Evolutionary conservation across 2,888 invertebrate species (phyloP).

Genomic region (Steinernema scapterisci): DNA sequence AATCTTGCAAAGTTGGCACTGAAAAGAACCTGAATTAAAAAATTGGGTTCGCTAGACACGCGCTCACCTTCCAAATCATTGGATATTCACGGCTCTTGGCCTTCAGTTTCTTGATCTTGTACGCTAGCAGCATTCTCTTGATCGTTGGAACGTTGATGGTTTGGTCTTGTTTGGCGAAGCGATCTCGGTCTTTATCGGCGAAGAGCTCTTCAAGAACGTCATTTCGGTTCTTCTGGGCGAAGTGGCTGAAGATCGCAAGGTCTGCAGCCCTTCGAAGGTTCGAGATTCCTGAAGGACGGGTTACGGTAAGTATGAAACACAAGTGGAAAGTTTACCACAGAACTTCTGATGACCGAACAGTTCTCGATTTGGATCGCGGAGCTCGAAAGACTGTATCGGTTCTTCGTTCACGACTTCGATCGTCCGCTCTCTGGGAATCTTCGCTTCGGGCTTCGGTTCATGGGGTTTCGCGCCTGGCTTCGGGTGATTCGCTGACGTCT

Average conservation of each 20-base stretch:
- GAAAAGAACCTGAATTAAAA: not conserved
- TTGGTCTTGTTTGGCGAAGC: conserved; percentile 38
- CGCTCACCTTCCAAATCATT: not conserved
- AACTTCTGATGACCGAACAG: no score
- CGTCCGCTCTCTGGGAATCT: no score
- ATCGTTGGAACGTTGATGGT: not conserved
- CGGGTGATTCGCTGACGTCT: not conserved
- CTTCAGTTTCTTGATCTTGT: not conserved
- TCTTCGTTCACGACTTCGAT: no score
- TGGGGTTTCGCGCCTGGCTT: no score
- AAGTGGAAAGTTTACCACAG: no score
- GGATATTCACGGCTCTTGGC: not conserved
- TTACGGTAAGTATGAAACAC: no score
- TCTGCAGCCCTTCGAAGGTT: not conserved
- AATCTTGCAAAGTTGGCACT: conserved; percentile 18
- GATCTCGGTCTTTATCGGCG: conserved; percentile 42
- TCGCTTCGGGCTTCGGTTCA: no score
- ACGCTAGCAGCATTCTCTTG: not conserved
- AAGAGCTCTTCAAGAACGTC: not conserved
- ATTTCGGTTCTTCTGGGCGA: not conserved
- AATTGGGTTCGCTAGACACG: not conserved
- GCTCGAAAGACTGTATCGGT: no score
- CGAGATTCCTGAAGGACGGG: no score
- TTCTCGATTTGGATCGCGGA: no score
- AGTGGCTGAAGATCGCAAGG: not conserved